Evolutionary conservation across 2,113 vertebrate genomes (phyloP).

Genomic region (Elanoides forficatus): DNA sequence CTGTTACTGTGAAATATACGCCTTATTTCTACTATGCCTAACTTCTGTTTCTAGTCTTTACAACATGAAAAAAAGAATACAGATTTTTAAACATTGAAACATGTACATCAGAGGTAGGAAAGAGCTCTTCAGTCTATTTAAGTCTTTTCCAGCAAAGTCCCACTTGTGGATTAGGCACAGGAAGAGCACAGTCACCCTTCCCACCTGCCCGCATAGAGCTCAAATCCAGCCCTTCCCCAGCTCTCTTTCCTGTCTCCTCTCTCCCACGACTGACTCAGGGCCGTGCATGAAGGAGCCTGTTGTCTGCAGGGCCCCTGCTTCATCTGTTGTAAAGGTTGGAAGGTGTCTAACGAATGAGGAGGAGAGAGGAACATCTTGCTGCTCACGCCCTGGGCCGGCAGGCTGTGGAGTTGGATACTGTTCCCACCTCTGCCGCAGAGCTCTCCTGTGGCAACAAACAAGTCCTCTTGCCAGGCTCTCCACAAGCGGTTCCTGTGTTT

Average conservation of each 20-base stretch:
- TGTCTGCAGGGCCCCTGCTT: not conserved
- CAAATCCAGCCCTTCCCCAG: not conserved
- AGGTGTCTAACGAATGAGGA: not conserved
- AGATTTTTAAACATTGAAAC: not conserved
- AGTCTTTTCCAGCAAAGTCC: not conserved
- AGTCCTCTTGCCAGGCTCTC: not conserved
- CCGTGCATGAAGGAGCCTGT: not conserved
- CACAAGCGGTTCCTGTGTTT: not conserved
- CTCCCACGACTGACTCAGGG: not conserved
- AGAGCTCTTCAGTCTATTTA: not conserved
- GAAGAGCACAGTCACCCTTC: not conserved
- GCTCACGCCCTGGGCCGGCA: not conserved
- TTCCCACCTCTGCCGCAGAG: not conserved
- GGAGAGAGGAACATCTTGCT: not conserved
- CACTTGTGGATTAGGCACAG: not conserved
- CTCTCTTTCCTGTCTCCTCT: not conserved
- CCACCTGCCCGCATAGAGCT: rapidly evolving
- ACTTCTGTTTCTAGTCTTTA: not conserved
- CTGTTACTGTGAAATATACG: not conserved
- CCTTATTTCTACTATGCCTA: not conserved
- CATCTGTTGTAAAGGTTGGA: not conserved
- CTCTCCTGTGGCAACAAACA: not conserved
- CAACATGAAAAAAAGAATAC: not conserved
- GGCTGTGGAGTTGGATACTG: not conserved
- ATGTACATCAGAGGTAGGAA: rapidly evolving